Conservation (phyloP, 37 sponge, comb jelly and placozoan genomes). For the Mnemiopsis leidyi region DNA sequence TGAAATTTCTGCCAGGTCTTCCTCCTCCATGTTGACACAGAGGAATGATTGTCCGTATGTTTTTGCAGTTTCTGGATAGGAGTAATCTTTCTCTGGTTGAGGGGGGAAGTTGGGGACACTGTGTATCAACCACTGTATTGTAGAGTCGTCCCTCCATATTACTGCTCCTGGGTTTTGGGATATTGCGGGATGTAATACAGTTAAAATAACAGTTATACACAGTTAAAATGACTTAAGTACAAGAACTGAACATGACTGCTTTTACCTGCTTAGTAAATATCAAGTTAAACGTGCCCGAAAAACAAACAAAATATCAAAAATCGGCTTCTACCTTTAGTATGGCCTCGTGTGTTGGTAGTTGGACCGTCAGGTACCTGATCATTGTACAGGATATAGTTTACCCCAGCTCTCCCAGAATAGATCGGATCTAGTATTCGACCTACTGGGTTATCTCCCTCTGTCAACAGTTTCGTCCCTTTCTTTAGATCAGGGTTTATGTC, state of each 20-base stretch:
- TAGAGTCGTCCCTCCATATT: background rate
- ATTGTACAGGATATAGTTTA: background rate
- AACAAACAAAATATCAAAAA: no score
- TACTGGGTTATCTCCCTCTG: background rate
- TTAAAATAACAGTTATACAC: no score
- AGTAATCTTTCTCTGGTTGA: background rate
- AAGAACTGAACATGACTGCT: no score
- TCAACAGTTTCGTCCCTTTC: background rate
- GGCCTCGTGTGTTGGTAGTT: background rate
- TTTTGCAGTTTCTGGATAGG: background rate
- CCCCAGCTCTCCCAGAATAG: background rate
- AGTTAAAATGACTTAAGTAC: no score
- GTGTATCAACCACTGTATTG: background rate
- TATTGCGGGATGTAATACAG: no score
- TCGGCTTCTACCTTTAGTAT: slow-evolving; percentile 7
- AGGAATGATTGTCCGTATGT: background rate
- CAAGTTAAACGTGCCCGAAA: no score
- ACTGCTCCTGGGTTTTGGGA: background rate
- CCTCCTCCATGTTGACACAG: background rate
- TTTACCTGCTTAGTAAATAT: no score
- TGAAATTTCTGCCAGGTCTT: background rate
- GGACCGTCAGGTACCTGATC: background rate
- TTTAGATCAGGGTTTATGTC: background rate
- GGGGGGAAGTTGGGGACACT: background rate
- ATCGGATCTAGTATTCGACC: background rate